These are phyloP conservation scores for Patiria pectinifera DNA, from an alignment of 53 echinoderm and acorn worm genomes.

Conservation along the genomic window DNA sequence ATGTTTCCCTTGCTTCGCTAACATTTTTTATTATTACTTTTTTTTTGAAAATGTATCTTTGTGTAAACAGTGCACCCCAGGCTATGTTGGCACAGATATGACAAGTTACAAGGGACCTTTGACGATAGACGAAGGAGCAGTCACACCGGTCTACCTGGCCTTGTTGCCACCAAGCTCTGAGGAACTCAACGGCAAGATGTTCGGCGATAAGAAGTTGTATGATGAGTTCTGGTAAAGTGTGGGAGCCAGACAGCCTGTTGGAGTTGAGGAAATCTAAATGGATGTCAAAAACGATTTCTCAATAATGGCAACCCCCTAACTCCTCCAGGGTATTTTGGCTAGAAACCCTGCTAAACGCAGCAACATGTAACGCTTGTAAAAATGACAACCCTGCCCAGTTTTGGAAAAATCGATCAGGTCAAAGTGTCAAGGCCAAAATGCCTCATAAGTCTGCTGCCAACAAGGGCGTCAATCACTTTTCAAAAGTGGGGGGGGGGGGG, in stretches of 20 bases:
- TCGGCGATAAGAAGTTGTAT: constrained; percentile 40
- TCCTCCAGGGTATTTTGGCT: too few species aligned
- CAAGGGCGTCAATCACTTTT: too few species aligned
- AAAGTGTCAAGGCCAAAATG: too few species aligned
- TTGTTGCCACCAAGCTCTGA: constrained; percentile 72
- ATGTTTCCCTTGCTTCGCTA: background rate
- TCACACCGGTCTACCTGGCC: constrained; percentile 71
- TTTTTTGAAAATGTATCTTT: background rate
- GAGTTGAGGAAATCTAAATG: too few species aligned
- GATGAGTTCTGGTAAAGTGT: constrained; percentile 61
- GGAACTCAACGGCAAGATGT: constrained; percentile 67
- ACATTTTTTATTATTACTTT: background rate
- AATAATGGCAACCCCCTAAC: too few species aligned
- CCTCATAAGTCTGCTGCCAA: too few species aligned
- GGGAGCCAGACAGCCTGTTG: background rate
- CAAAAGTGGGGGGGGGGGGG: too few species aligned
- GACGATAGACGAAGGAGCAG: constrained; percentile 65
- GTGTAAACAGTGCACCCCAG: constrained; percentile 73
- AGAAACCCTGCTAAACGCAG: too few species aligned
- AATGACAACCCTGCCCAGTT: too few species aligned
- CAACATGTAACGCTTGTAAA: too few species aligned
- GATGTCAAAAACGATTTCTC: too few species aligned
- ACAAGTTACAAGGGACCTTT: constrained; percentile 63
- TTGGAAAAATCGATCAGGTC: too few species aligned
- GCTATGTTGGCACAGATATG: constrained; percentile 85